Evolutionary conservation across 2,113 vertebrate genomes (phyloP).

Genomic region (Genyomyrus donnyi): DNA sequence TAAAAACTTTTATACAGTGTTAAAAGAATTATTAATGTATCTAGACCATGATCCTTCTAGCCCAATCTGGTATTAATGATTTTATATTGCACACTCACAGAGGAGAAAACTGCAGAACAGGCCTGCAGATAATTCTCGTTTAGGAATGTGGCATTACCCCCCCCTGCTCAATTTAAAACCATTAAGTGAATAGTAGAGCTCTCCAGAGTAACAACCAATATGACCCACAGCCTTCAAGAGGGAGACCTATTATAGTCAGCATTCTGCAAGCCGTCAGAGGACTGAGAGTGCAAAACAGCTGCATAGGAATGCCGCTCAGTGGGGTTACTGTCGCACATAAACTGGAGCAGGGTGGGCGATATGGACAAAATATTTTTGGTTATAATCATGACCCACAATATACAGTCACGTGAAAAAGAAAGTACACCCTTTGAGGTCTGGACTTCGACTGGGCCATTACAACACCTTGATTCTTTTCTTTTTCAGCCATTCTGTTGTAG

Average conservation of each 20-base stretch:
- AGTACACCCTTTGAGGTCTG: too few species aligned
- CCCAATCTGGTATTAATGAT: neutral
- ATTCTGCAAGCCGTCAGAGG: too few species aligned
- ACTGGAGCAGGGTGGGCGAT: too few species aligned
- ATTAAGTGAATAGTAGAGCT: neutral
- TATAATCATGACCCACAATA: too few species aligned
- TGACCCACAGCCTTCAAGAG: neutral
- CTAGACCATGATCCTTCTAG: neutral
- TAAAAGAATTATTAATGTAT: neutral
- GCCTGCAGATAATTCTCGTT: neutral
- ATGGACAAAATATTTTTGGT: too few species aligned
- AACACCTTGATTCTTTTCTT: too few species aligned
- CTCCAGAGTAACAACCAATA: neutral
- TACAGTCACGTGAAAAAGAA: too few species aligned
- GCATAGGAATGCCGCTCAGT: neutral
- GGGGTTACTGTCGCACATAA: too few species aligned
- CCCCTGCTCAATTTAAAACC: too few species aligned
- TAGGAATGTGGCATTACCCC: neutral
- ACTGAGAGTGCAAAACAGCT: neutral
- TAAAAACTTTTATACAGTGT: neutral
- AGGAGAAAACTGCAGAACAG: neutral
- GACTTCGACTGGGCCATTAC: too few species aligned
- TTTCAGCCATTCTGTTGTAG: too few species aligned
- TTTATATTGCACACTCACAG: neutral
- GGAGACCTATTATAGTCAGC: too few species aligned